These are phyloP conservation scores for Dendrocincla tyrannina DNA, from an alignment of 2,797 vertebrate genomes.

Conservation along the genomic window DNA sequence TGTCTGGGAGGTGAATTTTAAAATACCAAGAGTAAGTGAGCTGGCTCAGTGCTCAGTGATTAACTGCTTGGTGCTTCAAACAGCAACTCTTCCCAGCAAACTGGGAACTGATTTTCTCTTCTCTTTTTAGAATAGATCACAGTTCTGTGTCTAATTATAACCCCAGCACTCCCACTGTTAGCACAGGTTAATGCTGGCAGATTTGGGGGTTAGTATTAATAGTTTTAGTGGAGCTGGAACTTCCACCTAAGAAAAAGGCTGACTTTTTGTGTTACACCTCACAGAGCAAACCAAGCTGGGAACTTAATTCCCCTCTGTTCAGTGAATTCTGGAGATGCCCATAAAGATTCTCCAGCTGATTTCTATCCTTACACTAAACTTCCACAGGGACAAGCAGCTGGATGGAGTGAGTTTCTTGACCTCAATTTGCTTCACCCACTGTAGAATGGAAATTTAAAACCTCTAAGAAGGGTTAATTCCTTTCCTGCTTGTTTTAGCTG, in stretches of 20 bases:
- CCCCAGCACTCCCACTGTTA: background rate
- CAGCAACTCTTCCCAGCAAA: background rate
- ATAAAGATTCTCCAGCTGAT: background rate
- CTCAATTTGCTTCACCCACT: background rate
- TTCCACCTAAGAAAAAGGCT: background rate
- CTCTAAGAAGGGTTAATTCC: background rate
- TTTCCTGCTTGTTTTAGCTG: background rate
- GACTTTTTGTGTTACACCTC: background rate
- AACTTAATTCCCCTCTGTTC: background rate
- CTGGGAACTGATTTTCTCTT: background rate
- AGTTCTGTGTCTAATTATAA: background rate
- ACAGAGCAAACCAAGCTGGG: background rate
- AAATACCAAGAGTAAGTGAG: background rate
- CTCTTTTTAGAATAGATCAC: background rate
- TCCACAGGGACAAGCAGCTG: background rate
- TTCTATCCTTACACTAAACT: background rate
- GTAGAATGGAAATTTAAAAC: background rate
- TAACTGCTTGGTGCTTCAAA: background rate
- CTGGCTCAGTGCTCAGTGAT: background rate
- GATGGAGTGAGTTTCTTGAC: background rate
- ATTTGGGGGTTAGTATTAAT: background rate
- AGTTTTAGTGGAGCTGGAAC: background rate
- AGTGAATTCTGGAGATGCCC: background rate
- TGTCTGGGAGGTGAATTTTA: background rate
- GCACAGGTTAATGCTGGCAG: background rate